These are phyloP conservation scores for Macrostomum cliftonense DNA, from an alignment of 2,888 invertebrate species.

Conservation along the genomic window DNA sequence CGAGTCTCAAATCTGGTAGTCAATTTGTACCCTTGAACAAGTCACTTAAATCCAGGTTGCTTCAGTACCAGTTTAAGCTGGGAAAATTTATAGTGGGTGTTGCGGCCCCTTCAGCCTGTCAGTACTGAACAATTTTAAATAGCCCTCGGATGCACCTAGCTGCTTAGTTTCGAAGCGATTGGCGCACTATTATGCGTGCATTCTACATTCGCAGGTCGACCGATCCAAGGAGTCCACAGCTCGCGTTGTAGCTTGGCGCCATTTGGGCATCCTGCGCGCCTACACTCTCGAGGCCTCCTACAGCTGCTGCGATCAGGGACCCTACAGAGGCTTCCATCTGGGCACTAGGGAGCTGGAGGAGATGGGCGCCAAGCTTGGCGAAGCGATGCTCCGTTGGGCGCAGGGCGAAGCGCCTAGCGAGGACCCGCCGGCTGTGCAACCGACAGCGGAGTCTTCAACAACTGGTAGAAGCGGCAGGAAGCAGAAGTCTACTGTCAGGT, in stretches of 20 bases:
- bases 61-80: too few species aligned
- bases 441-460: background rate
- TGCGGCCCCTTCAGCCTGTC: too few species aligned
- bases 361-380: constrained; percentile 33
- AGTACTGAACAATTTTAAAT: too few species aligned
- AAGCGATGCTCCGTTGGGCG: constrained; percentile 19
- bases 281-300: constrained; percentile 73
- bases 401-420: too few species aligned
- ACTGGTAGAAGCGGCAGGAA: background rate
- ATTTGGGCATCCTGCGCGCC: constrained; percentile 53
- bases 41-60: too few species aligned
- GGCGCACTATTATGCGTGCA: too few species aligned
- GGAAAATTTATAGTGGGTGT: too few species aligned
- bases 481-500: too few species aligned
- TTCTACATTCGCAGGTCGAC: constrained; percentile 42
- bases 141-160: too few species aligned
- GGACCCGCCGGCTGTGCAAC: background rate
- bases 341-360: constrained; percentile 28
- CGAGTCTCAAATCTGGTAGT: too few species aligned
- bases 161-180: too few species aligned
- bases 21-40: too few species aligned
- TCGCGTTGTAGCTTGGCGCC: constrained; percentile 64
- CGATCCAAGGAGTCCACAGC: constrained; percentile 61
- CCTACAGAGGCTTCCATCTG: constrained; percentile 43
- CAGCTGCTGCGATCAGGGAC: constrained; percentile 61